Evolutionary conservation across 2,113 vertebrate species (phyloP).

Genomic region (Mirza zaza): DNA sequence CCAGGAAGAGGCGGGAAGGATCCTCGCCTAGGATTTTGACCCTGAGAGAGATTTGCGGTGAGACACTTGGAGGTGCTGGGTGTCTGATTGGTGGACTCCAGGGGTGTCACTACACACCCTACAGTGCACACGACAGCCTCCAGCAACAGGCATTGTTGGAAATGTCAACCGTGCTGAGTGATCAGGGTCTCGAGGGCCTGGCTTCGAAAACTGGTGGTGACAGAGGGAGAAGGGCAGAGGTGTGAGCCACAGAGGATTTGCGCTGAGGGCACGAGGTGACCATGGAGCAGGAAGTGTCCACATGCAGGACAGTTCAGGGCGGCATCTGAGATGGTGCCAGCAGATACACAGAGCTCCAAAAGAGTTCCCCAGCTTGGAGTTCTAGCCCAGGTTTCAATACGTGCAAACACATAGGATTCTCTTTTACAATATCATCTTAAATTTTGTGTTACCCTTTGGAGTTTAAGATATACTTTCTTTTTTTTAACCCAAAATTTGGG

Average conservation of each 20-base stretch:
- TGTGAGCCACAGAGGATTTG: rapidly evolving
- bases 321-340: neutral
- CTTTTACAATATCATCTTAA: neutral
- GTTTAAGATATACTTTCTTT: neutral
- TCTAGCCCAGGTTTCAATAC: no score
- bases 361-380: no score
- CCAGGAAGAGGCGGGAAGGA: neutral
- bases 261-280: rapidly evolving
- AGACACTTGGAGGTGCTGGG: rapidly evolving
- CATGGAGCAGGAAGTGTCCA: rapidly evolving
- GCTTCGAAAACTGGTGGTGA: neutral
- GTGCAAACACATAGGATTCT: neutral
- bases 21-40: neutral
- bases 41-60: rapidly evolving
- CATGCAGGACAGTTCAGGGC: neutral
- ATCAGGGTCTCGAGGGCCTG: rapidly evolving
- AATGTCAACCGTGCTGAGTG: rapidly evolving
- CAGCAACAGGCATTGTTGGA: no score
- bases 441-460: neutral
- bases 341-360: neutral
- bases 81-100: rapidly evolving
- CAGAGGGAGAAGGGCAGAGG: neutral
- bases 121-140: neutral
- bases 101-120: neutral
- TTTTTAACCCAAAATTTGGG: neutral